Evolutionary conservation across 2,888 invertebrate species (phyloP).

Genomic region (Drosophila formosana): DNA sequence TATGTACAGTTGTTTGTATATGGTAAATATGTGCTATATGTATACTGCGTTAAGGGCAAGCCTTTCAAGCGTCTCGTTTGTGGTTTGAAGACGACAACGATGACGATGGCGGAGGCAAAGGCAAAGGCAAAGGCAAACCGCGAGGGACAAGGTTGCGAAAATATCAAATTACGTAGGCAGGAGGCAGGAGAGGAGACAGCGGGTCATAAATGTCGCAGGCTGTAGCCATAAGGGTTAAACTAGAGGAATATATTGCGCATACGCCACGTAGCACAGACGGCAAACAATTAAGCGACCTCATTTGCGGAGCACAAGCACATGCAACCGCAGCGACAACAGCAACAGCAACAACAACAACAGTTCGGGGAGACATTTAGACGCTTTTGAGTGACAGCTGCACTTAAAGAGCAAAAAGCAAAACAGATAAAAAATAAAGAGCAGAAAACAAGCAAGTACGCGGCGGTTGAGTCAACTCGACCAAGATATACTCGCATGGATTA

Average conservation of each 20-base stretch:
- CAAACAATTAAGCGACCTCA: constrained; percentile 79
- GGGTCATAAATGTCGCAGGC: constrained; percentile 23
- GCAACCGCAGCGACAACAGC: constrained; percentile 37
- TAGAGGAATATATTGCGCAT: constrained; percentile 47
- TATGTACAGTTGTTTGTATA: background rate
- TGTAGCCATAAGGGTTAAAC: constrained; percentile 34
- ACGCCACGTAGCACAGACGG: constrained; percentile 52
- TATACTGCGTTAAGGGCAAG: constrained; percentile 53
- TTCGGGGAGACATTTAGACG: constrained; percentile 74
- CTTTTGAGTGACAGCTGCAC: constrained; percentile 78
- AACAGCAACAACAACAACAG: constrained; percentile 52
- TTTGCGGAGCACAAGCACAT: constrained; percentile 57
- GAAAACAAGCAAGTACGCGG: background rate
- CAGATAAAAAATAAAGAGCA: constrained; percentile 22
- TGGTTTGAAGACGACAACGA: constrained; percentile 25
- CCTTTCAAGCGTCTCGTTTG: constrained; percentile 59
- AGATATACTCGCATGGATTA: background rate
- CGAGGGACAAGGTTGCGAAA: constrained; percentile 73
- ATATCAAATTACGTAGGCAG: constrained; percentile 61
- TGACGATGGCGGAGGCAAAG: constrained; percentile 1
- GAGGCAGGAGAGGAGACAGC: constrained; percentile 46
- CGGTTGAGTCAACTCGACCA: background rate
- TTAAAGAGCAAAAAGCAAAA: constrained; percentile 66
- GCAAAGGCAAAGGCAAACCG: constrained; percentile 58
- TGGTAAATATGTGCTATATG: constrained; percentile 18